phyloP scores from a whole-genome alignment of 1,140 invertebrate species.

The Zaprionus capensis region DNA sequence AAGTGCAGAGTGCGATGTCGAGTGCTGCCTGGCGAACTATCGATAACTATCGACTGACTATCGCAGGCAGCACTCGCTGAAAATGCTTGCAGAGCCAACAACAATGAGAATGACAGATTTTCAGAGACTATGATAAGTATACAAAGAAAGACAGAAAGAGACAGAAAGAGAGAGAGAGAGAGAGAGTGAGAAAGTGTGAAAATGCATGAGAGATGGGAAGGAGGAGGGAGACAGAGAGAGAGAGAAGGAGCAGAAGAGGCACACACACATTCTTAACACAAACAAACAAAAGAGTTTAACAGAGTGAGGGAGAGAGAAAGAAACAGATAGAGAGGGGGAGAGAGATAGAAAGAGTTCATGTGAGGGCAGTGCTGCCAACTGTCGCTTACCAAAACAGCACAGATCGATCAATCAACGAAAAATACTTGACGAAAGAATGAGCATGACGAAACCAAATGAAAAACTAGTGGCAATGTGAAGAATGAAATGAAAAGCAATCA shows the following conservation, averaged over 20 bases:
- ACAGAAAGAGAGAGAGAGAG: constrained; percentile 1
- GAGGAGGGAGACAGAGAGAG: background rate
- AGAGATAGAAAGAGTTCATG: background rate
- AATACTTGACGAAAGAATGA: constrained; percentile 7
- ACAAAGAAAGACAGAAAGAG: background rate
- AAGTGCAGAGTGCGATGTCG: background rate
- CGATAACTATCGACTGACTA: background rate
- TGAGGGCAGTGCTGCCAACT: constrained; percentile 6
- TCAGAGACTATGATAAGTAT: background rate
- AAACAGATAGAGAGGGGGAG: background rate
- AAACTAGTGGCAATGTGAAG: background rate
- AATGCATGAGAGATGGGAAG: background rate
- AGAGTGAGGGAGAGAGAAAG: background rate
- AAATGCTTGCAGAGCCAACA: constrained; percentile 18
- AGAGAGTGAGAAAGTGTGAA: background rate
- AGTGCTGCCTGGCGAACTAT: background rate
- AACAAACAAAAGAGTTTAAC: background rate
- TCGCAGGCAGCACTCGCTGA: background rate
- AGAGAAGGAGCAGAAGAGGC: background rate
- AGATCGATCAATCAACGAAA: constrained; percentile 6
- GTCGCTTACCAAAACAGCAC: constrained; percentile 7
- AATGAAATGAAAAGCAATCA: constrained; percentile 6
- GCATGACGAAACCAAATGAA: background rate
- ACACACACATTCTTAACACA: background rate
- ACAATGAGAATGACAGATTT: constrained; percentile 10